Conservation (phyloP, 2,797 vertebrate species). For the Enteromius thamalakanensis region DNA sequence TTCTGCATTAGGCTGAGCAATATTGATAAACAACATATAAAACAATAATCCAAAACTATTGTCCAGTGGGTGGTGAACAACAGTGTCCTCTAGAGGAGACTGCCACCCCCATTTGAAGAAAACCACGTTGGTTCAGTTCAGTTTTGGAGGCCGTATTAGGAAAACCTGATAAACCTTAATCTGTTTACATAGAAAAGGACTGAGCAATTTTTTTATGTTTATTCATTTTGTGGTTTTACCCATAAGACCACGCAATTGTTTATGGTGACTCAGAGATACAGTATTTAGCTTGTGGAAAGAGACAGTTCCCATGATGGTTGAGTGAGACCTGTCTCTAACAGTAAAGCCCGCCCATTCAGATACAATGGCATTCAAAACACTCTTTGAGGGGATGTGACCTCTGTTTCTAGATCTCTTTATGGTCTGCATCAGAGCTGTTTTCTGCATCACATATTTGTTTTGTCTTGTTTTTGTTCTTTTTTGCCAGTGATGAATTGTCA, state of each 20-base stretch:
- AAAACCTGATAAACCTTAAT: slow-evolving; percentile 62
- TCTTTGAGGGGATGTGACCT: slow-evolving; percentile 1
- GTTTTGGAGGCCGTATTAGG: slow-evolving; percentile 51
- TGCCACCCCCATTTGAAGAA: slow-evolving; percentile 58
- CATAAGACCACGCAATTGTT: background rate
- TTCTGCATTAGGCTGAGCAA: background rate
- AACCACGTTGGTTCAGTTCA: background rate
- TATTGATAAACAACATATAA: slow-evolving; percentile 1
- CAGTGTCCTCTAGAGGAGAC: slow-evolving; percentile 84
- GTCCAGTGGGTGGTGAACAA: slow-evolving; percentile 78
- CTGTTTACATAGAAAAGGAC: background rate
- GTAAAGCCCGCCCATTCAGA: slow-evolving; percentile 61
- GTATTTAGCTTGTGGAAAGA: background rate
- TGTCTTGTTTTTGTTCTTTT: slow-evolving; percentile 68
- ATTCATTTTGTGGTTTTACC: background rate
- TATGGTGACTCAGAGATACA: background rate
- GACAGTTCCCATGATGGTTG: background rate
- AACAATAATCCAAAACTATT: slow-evolving; percentile 54
- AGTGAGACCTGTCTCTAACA: slow-evolving; percentile 51
- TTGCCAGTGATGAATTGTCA: slow-evolving; percentile 82
- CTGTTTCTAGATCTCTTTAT: slow-evolving; percentile 79
- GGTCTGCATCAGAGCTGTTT: slow-evolving; percentile 83
- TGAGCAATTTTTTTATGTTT: background rate
- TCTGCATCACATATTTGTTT: slow-evolving; percentile 81
- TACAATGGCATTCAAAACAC: slow-evolving; percentile 66